Evolutionary conservation across 2,113 vertebrate genomes (phyloP).

Genomic region (Rhinichthys klamathensis): DNA sequence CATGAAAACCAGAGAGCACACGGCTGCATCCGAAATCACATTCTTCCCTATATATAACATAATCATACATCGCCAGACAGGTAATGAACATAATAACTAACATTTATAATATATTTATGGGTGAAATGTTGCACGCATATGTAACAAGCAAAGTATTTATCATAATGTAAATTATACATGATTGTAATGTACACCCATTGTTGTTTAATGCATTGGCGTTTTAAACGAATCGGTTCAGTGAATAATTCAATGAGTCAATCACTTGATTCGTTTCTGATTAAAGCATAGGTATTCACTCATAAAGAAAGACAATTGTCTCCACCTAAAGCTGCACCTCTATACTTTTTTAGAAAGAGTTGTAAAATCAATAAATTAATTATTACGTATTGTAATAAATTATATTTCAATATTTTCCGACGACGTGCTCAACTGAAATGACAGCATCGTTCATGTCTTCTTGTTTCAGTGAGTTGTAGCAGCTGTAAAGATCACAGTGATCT

Average conservation of each 20-base stretch:
- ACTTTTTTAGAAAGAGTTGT: neutral
- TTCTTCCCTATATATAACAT: no score
- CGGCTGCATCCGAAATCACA: no score
- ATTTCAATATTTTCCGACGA: neutral
- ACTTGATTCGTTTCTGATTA: neutral
- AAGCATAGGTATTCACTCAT: neutral
- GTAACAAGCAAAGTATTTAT: no score
- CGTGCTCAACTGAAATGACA: neutral
- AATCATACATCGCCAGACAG: no score
- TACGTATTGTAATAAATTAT: no score
- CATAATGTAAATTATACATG: no score
- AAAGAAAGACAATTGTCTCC: neutral
- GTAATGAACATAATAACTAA: no score
- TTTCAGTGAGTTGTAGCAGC: neutral
- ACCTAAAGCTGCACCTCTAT: no score
- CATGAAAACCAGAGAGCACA: no score
- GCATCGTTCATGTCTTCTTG: neutral
- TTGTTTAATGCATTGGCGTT: neutral
- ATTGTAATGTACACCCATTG: no score
- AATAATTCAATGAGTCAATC: neutral
- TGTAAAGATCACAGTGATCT: neutral
- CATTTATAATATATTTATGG: no score
- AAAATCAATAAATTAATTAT: neutral
- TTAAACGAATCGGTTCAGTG: neutral
- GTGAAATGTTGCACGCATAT: no score